Percentiles rank a stretch among this genome's conserved stretches.
Evolutionary conservation across 2,888 invertebrate genomes (phyloP).

Genomic region (Thelaira solivaga): DNA sequence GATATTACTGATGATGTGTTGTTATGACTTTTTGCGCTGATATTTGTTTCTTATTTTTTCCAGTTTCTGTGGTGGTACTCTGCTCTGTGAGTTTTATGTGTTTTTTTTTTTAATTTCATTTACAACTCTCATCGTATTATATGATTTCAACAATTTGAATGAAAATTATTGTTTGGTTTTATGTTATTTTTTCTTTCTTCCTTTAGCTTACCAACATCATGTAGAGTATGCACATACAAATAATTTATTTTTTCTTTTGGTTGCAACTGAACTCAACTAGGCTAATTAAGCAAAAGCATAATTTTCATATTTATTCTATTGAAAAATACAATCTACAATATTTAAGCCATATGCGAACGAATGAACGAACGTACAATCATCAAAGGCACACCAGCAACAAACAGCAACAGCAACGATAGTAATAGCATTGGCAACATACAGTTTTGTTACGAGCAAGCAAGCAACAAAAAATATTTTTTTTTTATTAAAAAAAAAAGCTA

Average conservation of each 20-base stretch:
- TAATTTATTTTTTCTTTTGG: constrained; percentile 34
- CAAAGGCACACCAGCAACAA: neutral
- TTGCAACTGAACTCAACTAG: constrained; percentile 39
- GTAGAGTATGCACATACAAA: no score
- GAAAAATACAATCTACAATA: constrained; percentile 17
- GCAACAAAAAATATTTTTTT: constrained; percentile 19
- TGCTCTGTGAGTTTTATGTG: neutral
- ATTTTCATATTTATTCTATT: constrained; percentile 36
- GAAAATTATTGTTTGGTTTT: constrained; percentile 47
- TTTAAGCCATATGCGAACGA: constrained; percentile 17
- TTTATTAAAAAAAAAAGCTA: no score
- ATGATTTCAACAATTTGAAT: constrained; percentile 51
- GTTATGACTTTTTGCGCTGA: constrained; percentile 35
- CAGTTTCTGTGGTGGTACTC: constrained; percentile 15
- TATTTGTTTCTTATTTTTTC: constrained; percentile 9
- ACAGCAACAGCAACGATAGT: neutral
- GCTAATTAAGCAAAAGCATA: constrained; percentile 53
- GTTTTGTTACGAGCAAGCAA: neutral
- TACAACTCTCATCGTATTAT: constrained; percentile 39
- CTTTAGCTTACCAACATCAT: constrained; percentile 20
- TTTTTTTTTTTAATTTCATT: constrained; percentile 21
- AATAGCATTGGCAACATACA: constrained; percentile 17
- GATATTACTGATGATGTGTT: constrained; percentile 48
- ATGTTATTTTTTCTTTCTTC: constrained; percentile 18
- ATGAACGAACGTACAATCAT: no score